Conservation (phyloP, 2,797 vertebrate species). For the Margarornis squamiger region DNA sequence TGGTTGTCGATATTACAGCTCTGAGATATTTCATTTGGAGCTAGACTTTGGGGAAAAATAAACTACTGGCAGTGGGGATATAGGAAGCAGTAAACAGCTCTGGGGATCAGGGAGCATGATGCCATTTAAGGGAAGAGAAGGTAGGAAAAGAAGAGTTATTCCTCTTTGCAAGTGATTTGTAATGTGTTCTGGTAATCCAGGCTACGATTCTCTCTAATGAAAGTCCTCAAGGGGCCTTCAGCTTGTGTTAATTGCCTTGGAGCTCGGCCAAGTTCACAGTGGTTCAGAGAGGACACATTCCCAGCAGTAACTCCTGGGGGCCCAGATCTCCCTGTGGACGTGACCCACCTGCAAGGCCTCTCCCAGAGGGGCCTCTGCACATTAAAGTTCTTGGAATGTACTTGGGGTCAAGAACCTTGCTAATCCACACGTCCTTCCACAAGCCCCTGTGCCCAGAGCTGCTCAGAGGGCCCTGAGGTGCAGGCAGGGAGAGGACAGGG, state of each 20-base stretch:
- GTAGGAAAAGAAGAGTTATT: neutral
- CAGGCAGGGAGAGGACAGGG: neutral
- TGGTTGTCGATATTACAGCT: neutral
- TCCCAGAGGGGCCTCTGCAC: neutral
- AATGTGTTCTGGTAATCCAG: neutral
- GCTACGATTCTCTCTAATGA: neutral
- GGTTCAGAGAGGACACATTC: neutral
- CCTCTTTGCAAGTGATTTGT: neutral
- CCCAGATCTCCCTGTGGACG: neutral
- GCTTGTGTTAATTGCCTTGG: conserved; percentile 17
- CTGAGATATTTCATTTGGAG: neutral
- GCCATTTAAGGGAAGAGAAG: neutral
- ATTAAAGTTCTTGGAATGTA: neutral
- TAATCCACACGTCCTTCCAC: neutral
- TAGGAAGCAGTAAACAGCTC: neutral
- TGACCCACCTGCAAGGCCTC: neutral
- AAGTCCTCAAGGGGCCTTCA: neutral
- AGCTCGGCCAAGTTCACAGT: neutral
- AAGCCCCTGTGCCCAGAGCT: neutral
- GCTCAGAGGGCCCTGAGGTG: accelerated
- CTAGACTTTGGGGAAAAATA: neutral
- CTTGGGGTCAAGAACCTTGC: neutral
- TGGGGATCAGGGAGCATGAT: neutral
- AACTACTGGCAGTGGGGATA: neutral
- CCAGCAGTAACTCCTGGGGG: neutral